Evolutionary conservation across 2,113 vertebrate species (phyloP).

Genomic region (Prunella himalayana): DNA sequence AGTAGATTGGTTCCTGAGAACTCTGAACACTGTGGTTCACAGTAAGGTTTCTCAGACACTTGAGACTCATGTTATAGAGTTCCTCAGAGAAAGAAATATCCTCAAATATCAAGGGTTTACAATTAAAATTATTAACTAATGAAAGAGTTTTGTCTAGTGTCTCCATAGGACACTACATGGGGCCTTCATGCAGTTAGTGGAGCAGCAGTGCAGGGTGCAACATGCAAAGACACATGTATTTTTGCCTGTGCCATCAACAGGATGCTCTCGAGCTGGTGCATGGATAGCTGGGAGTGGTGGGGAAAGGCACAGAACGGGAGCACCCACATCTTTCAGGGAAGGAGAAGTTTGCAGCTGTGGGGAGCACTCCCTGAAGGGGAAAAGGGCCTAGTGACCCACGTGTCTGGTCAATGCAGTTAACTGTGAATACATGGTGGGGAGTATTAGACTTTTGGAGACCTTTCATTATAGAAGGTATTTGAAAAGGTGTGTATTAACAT

Average conservation of each 20-base stretch:
- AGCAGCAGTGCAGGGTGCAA: background rate
- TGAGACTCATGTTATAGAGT: background rate
- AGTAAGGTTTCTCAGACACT: background rate
- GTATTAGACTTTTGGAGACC: background rate
- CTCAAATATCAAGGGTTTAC: background rate
- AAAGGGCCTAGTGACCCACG: background rate
- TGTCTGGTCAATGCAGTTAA: background rate
- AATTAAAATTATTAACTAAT: background rate
- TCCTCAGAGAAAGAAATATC: background rate
- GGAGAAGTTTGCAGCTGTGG: background rate
- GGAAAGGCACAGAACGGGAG: background rate
- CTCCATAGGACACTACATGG: background rate
- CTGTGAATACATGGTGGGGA: background rate
- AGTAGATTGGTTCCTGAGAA: background rate
- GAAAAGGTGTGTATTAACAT: background rate
- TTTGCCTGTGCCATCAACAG: accelerated
- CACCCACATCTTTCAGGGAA: background rate
- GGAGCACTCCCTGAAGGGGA: background rate
- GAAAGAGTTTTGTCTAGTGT: background rate
- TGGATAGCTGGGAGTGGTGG: background rate
- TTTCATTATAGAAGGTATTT: background rate
- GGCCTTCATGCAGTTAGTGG: background rate
- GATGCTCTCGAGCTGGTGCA: background rate
- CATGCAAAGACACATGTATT: accelerated
- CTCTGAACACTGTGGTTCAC: background rate